phyloP scores from a whole-genome alignment of 2,113 vertebrate species.

The Pangasianodon hypophthalmus region DNA sequence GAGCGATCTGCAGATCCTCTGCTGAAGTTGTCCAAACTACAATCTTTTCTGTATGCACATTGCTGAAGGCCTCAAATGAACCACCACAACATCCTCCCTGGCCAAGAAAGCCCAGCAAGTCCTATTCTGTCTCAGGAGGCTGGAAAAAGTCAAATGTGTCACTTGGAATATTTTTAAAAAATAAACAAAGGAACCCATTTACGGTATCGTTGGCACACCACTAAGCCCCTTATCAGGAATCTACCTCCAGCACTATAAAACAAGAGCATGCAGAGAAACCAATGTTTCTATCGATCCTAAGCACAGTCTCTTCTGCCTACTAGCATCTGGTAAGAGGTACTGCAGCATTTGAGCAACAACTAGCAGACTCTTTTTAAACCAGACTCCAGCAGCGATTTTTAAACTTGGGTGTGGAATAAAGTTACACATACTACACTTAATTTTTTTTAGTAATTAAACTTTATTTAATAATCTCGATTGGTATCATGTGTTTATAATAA shows the following conservation, averaged over 20 bases:
- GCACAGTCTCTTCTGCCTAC: background rate
- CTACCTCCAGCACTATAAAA: background rate
- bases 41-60: background rate
- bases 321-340: background rate
- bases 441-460: too few relatives aligned
- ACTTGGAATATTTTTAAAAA: too few relatives aligned
- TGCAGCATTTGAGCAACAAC: background rate
- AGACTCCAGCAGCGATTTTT: background rate
- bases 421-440: too few relatives aligned
- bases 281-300: background rate
- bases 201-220: background rate
- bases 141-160: too few relatives aligned
- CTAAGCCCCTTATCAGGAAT: background rate
- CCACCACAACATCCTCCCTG: background rate
- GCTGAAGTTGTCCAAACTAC: background rate
- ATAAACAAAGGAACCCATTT: too few relatives aligned
- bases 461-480: too few relatives aligned
- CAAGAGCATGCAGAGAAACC: background rate
- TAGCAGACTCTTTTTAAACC: background rate
- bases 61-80: background rate
- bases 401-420: too few relatives aligned
- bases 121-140: background rate
- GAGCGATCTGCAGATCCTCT: background rate
- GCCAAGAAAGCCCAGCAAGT: background rate
- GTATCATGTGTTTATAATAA: too few relatives aligned